Conservation (phyloP, 2,113 vertebrate species). For the Acanthochromis polyacanthus region DNA sequence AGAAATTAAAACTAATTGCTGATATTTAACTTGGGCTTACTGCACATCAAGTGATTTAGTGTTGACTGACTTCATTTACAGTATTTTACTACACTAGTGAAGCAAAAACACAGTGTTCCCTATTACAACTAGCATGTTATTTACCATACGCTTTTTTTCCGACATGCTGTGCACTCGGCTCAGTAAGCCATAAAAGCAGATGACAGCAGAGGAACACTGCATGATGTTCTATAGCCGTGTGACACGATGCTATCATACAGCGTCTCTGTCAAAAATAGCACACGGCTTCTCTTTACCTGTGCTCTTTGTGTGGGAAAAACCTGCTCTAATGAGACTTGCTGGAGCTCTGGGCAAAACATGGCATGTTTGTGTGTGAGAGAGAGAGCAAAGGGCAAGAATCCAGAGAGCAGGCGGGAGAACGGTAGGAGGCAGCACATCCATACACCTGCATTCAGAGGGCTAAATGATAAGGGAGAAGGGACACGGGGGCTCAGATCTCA, state of each 20-base stretch:
- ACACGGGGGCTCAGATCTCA: conserved; percentile 28
- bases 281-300: conserved; percentile 5
- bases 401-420: conserved; percentile 29
- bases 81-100: not conserved
- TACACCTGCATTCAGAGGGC: conserved; percentile 11
- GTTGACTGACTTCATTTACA: not conserved
- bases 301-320: conserved; percentile 47
- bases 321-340: conserved; percentile 53
- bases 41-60: too few species aligned
- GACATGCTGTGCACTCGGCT: conserved; percentile 2
- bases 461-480: conserved; percentile 30
- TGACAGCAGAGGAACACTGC: not conserved
- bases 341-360: conserved; percentile 32
- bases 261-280: conserved; percentile 43
- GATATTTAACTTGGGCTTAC: too few species aligned
- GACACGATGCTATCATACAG: conserved; percentile 4
- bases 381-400: conserved; percentile 6
- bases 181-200: conserved; percentile 4
- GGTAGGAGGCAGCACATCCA: conserved; percentile 23
- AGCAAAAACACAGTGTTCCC: not conserved
- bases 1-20: too few species aligned
- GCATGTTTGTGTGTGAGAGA: not conserved
- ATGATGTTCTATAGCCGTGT: conserved; percentile 9
- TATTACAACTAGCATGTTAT: not conserved
- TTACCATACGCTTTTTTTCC: not conserved